Evolutionary conservation across 2,888 invertebrate genomes (phyloP), one percentile per base, ranked within the genome.

Genomic region (Pyrrhia umbra): DNA sequence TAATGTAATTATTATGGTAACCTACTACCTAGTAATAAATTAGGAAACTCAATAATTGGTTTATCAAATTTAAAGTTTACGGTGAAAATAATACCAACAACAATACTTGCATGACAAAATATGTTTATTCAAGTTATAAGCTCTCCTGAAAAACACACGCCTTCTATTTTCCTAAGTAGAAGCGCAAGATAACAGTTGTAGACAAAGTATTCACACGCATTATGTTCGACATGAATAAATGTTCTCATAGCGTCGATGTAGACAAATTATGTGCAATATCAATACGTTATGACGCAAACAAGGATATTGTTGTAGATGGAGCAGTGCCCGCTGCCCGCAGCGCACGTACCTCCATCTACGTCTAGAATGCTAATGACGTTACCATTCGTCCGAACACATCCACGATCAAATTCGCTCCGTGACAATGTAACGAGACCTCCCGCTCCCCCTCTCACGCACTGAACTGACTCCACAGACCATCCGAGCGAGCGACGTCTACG

Each of bases 341-440:
- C 85, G 75, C 93, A 93, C 93, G 94, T 92, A 87, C 84, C 85
- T 86, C 81, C 86, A 84, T 85, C 87, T 86, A 86, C 88, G 89
- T 84, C 86, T 87, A 88, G 94, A 92, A 94, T 94, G 87, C 89
- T 93, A 94, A 94, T 92, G 84, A 88, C 79, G 85, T 87, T 90
- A 88, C 87, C 83, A 88, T 85, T 88, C 81, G 88, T 83, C 85
- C 85, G 81, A 84, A 84, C 84, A 87, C 91, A 92, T 89, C 84
- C 83, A 88, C 81, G 79, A 85, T 85, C 84, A 79, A 86, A 85
- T 86, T 85, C 79, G 81, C 83, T 75, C 68, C 77, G 75, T 75
- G 83, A 88, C 86, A 86, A 82, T 75, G 79, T 82, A 87, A 80
- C 67, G 40, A 84, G 90, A 87, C 68, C 92, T 84, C 66, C 84